These are phyloP conservation scores for Caenorhabditis sulstoni DNA, from an alignment of 2,888 invertebrate genomes.

Conservation along the genomic window DNA sequence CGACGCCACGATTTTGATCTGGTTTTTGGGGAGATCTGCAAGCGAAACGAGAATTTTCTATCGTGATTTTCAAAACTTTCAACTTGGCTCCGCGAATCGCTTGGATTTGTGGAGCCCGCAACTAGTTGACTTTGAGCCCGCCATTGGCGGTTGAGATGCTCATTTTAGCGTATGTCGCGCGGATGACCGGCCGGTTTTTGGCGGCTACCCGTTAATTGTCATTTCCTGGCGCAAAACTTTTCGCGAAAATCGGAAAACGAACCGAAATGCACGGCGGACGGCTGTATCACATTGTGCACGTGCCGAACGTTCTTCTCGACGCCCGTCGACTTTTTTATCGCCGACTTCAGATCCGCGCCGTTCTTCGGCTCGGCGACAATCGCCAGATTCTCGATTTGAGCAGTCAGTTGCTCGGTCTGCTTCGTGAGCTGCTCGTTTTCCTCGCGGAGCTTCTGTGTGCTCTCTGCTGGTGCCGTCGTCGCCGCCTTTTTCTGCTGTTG, in stretches of 20 bases:
- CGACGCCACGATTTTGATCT: constrained; percentile 20
- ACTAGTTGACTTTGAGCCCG: no score
- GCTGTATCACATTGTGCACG: constrained; percentile 36
- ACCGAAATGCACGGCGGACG: constrained; percentile 38
- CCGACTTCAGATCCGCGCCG: constrained; percentile 30
- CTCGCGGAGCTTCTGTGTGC: background rate
- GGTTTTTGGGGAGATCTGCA: constrained; percentile 44
- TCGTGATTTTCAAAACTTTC: no score
- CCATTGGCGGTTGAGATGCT: no score
- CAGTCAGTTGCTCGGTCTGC: constrained; percentile 2
- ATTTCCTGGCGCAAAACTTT: no score
- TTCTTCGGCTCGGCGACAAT: background rate
- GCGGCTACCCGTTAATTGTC: no score
- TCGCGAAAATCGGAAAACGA: background rate
- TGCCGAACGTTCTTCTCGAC: constrained; percentile 36
- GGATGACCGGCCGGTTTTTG: no score
- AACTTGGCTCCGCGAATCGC: no score
- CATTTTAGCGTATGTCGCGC: no score
- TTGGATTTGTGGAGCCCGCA: no score
- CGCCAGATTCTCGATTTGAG: constrained; percentile 17
- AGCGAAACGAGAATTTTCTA: no score
- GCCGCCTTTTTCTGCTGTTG: constrained; percentile 17
- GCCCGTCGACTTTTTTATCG: constrained; percentile 33
- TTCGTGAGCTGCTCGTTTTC: constrained; percentile 7
- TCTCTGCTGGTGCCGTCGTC: constrained; percentile 7